phyloP scores from a whole-genome alignment of 1,140 invertebrate species.

The Drosophila carrolli region DNA sequence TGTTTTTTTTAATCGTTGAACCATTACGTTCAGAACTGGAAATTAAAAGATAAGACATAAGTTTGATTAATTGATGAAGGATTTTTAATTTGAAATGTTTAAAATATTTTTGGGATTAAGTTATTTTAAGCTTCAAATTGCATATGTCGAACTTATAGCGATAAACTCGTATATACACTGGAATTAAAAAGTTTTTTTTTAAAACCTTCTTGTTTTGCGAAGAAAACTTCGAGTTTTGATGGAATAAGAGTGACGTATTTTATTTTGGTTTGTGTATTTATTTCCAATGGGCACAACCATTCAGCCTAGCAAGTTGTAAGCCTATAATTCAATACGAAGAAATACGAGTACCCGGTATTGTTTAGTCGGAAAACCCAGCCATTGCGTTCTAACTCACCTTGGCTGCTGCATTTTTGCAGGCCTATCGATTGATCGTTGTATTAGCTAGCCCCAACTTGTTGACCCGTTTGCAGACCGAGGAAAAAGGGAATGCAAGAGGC shows the following conservation, averaged over 20 bases:
- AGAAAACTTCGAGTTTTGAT: not conserved
- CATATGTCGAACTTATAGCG: too few species aligned
- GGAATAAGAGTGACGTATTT: too few species aligned
- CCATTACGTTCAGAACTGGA: not conserved
- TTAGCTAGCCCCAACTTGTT: slow-evolving; percentile 41
- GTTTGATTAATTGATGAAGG: not conserved
- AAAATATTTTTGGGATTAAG: not conserved
- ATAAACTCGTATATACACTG: too few species aligned
- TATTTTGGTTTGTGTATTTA: too few species aligned
- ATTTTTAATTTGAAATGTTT: not conserved
- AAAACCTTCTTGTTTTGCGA: too few species aligned
- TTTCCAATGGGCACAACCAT: too few species aligned
- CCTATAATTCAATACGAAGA: not conserved
- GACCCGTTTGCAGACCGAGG: slow-evolving; percentile 57
- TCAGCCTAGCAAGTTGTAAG: too few species aligned
- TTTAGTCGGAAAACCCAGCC: slow-evolving; percentile 4
- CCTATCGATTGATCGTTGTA: slow-evolving; percentile 29
- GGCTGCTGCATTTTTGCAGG: slow-evolving; percentile 17
- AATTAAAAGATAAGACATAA: not conserved
- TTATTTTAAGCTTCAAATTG: too few species aligned
- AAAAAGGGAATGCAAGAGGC: slow-evolving; percentile 55
- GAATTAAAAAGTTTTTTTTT: too few species aligned
- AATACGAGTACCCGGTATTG: slow-evolving; percentile 9
- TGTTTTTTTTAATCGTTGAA: not conserved
- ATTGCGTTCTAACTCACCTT: slow-evolving; percentile 18